phyloP scores from a whole-genome alignment of 2,888 invertebrate genomes.

The Syritta pipiens region DNA sequence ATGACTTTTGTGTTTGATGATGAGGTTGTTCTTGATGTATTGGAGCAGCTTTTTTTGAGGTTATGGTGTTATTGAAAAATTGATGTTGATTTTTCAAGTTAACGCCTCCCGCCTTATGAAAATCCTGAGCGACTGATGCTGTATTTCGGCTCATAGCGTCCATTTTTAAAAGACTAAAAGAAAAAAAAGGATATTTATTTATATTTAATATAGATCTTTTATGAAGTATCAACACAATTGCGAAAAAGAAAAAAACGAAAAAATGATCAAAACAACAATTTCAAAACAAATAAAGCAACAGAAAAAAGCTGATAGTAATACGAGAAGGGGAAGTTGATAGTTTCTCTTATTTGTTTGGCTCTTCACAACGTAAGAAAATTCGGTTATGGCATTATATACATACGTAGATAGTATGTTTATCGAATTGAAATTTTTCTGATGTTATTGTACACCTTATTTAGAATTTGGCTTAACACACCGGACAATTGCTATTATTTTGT shows the following conservation, averaged over 20 bases:
- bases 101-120: constrained; percentile 84
- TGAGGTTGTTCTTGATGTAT: constrained; percentile 54
- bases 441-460: too few species aligned
- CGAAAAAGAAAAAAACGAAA: background rate
- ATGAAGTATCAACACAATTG: background rate
- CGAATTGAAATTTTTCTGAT: too few species aligned
- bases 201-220: background rate
- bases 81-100: constrained; percentile 76
- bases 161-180: constrained; percentile 79
- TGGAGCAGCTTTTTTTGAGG: constrained; percentile 67
- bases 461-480: too few species aligned
- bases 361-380: too few species aligned
- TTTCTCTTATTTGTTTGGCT: too few species aligned
- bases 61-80: constrained; percentile 70
- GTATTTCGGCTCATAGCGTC: constrained; percentile 80
- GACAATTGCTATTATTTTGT: too few species aligned
- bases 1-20: constrained; percentile 43
- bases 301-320: too few species aligned
- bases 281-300: background rate
- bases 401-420: too few species aligned
- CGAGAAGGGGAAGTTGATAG: too few species aligned
- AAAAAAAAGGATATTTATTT: constrained; percentile 6
- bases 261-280: background rate
- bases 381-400: too few species aligned
- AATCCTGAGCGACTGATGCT: constrained; percentile 81